Evolutionary conservation across 2,113 vertebrate genomes (phyloP).

Genomic region (Raja brachyura): DNA sequence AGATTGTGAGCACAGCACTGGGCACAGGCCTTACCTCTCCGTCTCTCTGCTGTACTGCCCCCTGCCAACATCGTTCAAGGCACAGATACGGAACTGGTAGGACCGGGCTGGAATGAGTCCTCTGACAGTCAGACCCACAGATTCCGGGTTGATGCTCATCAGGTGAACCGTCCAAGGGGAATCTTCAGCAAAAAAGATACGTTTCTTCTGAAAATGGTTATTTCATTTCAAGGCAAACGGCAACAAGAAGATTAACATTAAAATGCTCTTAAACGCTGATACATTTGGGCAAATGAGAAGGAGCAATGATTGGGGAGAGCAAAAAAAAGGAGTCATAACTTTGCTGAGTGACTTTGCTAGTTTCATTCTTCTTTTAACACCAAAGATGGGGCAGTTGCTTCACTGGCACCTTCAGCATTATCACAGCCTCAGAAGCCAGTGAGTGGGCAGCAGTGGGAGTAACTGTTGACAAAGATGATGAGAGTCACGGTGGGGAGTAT

Average conservation of each 20-base stretch:
- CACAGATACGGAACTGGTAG: slow-evolving; percentile 93
- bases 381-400: neutral
- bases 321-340: neutral
- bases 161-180: slow-evolving; percentile 86
- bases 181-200: slow-evolving; percentile 51
- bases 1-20: neutral
- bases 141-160: slow-evolving; percentile 78
- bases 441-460: neutral
- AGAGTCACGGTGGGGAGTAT: neutral
- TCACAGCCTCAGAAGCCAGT: neutral
- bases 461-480: neutral
- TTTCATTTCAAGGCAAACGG: neutral
- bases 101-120: slow-evolving; percentile 85
- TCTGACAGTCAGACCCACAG: slow-evolving; percentile 66
- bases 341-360: neutral
- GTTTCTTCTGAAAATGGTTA: neutral
- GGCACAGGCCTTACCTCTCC: slow-evolving; percentile 64
- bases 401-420: neutral
- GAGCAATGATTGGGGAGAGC: neutral
- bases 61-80: slow-evolving; percentile 87
- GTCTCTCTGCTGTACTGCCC: slow-evolving; percentile 96
- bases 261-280: neutral
- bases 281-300: neutral
- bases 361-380: neutral
- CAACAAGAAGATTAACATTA: neutral